Conservation (phyloP, 2,797 vertebrate species). For the Chanos chanos region DNA sequence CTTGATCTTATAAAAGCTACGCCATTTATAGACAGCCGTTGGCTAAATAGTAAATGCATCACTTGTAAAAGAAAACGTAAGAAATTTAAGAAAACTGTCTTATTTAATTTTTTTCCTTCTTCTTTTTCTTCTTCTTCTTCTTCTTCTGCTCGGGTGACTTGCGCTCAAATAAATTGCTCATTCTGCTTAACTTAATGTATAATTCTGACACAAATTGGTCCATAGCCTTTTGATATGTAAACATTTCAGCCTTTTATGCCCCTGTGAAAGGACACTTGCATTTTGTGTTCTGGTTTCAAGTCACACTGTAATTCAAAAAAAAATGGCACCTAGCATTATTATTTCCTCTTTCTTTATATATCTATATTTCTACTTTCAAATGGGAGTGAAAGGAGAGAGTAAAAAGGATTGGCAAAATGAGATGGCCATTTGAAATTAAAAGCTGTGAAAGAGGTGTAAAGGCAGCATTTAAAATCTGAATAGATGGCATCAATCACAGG, state of each 20-base stretch:
- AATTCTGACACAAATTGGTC: constrained; percentile 82
- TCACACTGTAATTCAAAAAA: constrained; percentile 83
- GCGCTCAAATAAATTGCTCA: constrained; percentile 83
- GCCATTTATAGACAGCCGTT: too few relatives aligned
- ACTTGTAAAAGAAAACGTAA: constrained; percentile 75
- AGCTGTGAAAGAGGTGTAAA: constrained; percentile 79
- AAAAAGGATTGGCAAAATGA: constrained; percentile 78
- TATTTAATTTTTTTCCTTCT: too few relatives aligned
- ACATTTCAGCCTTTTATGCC: constrained; percentile 80
- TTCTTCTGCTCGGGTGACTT: constrained; percentile 81
- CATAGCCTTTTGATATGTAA: constrained; percentile 87
- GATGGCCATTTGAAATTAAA: constrained; percentile 85
- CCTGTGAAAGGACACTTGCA: constrained; percentile 79
- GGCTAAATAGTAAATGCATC: constrained; percentile 81
- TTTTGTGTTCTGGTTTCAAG: constrained; percentile 76
- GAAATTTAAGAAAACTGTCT: constrained; percentile 79
- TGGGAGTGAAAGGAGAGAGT: constrained; percentile 65
- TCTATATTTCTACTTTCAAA: constrained; percentile 81
- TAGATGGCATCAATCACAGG: constrained; percentile 78
- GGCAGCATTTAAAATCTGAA: constrained; percentile 81
- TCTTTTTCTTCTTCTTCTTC: constrained; percentile 79
- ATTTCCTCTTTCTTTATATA: constrained; percentile 69
- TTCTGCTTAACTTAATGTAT: constrained; percentile 82
- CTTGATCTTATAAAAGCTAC: too few relatives aligned
- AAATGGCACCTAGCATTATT: constrained; percentile 77